Percentiles rank a stretch among this genome's conserved stretches.
phyloP scores from a whole-genome alignment of 2,797 vertebrate species.

The Semaprochilodus insignis region DNA sequence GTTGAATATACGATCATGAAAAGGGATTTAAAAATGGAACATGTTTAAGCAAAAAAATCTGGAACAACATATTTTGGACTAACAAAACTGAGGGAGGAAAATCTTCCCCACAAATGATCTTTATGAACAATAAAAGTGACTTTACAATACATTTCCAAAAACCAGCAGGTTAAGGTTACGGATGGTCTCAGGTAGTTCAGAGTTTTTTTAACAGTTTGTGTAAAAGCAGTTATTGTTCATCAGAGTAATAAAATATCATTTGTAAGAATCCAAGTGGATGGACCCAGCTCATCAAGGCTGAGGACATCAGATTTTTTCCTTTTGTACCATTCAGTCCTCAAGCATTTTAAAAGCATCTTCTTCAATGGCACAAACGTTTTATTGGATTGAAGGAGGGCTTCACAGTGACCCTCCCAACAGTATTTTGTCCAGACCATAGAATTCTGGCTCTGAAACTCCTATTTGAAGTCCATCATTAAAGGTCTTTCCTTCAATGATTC shows the following conservation, averaged over 20 bases:
- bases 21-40: conserved; percentile 83
- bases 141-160: conserved; percentile 85
- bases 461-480: conserved; percentile 42
- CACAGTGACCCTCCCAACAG: conserved; percentile 42
- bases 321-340: conserved; percentile 54
- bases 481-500: conserved; percentile 41
- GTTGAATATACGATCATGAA: conserved; percentile 52
- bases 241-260: conserved; percentile 88
- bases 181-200: conserved; percentile 81
- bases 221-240: conserved; percentile 79
- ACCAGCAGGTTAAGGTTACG: conserved; percentile 81
- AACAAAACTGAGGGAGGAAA: conserved; percentile 52
- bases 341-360: conserved; percentile 46
- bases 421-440: conserved; percentile 39
- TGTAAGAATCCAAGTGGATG: conserved; percentile 78
- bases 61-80: conserved; percentile 40
- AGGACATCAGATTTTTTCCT: conserved; percentile 22
- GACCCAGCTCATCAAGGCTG: conserved; percentile 66
- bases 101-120: conserved; percentile 70
- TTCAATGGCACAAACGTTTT: conserved; percentile 66
- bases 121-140: conserved; percentile 82
- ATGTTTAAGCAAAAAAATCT: conserved; percentile 73
- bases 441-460: conserved; percentile 37
- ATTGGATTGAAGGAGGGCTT: conserved; percentile 69
- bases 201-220: conserved; percentile 77